These are phyloP conservation scores for Mnemiopsis leidyi DNA, from an alignment of 37 sponge, comb jelly and placozoan genomes.

Conservation along the genomic window DNA sequence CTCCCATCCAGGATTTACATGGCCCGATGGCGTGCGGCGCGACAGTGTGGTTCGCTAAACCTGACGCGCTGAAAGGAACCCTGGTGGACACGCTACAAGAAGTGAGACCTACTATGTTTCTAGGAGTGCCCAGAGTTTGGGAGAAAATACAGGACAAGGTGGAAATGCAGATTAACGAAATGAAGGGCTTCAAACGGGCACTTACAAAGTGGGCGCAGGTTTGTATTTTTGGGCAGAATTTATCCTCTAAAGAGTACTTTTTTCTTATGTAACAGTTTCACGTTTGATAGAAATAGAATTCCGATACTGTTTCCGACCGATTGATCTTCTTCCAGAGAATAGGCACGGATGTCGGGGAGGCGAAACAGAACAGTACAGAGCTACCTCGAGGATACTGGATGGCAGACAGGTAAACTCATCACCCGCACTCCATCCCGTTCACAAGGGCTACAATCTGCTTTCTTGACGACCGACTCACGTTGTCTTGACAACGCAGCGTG, in stretches of 20 bases:
- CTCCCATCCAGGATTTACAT: constrained; percentile 71
- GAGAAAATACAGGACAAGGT: constrained; percentile 89
- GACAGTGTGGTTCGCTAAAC: constrained; percentile 89
- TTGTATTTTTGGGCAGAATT: background rate
- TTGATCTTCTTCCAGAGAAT: background rate
- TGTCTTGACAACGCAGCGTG: background rate
- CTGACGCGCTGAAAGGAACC: constrained; percentile 94
- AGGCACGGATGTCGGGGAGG: constrained; percentile 45
- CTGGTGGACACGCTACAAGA: constrained; percentile 85
- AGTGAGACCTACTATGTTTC: constrained; percentile 85
- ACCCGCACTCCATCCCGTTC: background rate
- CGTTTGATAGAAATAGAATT: background rate
- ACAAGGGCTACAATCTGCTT: background rate
- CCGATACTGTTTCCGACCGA: background rate
- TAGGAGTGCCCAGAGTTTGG: constrained; percentile 98
- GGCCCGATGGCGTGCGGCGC: constrained; percentile 73
- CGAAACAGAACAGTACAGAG: constrained; percentile 69
- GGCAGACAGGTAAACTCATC: constrained; percentile 74
- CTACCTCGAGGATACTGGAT: constrained; percentile 85
- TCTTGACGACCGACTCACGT: no score
- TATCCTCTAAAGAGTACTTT: background rate
- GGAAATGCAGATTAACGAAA: constrained; percentile 67
- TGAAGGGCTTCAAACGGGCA: constrained; percentile 64
- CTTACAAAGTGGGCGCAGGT: constrained; percentile 66
- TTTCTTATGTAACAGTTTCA: background rate